phyloP scores from a whole-genome alignment of 2,113 vertebrate species.

The Alces alces region DNA sequence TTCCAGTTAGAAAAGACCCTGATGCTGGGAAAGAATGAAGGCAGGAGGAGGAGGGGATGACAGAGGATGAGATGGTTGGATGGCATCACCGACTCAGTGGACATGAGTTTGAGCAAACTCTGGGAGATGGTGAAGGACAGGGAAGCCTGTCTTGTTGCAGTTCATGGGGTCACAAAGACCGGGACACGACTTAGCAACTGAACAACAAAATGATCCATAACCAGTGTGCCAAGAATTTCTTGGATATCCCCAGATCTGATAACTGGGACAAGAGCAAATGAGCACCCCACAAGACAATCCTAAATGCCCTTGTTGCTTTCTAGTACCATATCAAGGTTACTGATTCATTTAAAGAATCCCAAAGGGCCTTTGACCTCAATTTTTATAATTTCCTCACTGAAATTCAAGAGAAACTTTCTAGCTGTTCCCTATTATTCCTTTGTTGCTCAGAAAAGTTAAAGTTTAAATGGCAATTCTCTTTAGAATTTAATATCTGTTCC shows the following conservation, averaged over 20 bases:
- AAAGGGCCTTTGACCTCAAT: conserved; percentile 62
- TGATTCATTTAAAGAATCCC: conserved; percentile 28
- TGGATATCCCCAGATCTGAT: background rate
- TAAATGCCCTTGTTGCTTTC: background rate
- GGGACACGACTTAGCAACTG: background rate
- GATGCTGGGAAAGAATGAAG: background rate
- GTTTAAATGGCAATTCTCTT: conserved; percentile 66
- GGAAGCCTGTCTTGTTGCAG: background rate
- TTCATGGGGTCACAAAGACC: background rate
- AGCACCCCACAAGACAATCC: background rate
- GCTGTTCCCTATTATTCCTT: conserved; percentile 17
- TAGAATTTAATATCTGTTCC: conserved; percentile 65
- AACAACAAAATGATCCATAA: background rate
- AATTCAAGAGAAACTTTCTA: conserved; percentile 14
- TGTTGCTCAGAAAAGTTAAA: conserved; percentile 56
- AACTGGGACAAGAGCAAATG: background rate
- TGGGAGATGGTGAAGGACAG: background rate
- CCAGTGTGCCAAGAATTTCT: background rate
- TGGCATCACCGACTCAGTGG: background rate
- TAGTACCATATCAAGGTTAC: conserved; percentile 27
- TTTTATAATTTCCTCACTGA: conserved; percentile 63
- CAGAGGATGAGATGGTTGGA: background rate
- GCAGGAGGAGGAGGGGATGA: background rate
- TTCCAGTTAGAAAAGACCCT: background rate
- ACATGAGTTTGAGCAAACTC: background rate